Evolutionary conservation across 2,797 vertebrate species (phyloP).

Genomic region (Scyliorhinus canicula): DNA sequence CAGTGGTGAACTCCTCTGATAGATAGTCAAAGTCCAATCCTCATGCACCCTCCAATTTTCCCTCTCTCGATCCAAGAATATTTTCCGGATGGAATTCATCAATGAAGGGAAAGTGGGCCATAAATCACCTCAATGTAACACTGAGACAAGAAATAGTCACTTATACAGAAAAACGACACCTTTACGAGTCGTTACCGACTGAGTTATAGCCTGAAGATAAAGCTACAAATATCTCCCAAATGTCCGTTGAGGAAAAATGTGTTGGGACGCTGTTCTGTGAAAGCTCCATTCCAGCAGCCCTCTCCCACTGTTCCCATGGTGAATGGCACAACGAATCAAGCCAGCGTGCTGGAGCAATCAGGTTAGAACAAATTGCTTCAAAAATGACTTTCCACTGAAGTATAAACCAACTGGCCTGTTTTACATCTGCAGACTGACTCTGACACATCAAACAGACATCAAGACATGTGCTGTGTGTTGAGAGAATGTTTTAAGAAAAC

Average conservation of each 20-base stretch:
- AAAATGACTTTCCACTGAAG: neutral
- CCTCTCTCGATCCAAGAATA: neutral
- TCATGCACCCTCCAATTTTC: neutral
- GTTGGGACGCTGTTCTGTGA: neutral
- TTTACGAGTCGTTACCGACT: neutral
- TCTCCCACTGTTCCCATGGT: neutral
- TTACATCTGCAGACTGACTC: neutral
- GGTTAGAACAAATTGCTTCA: conserved; percentile 6
- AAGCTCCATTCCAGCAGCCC: neutral
- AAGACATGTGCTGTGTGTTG: neutral
- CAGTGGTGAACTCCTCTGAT: neutral
- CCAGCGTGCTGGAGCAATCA: neutral
- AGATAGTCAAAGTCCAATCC: neutral
- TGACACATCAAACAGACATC: neutral
- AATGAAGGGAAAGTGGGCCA: neutral
- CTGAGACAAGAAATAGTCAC: neutral
- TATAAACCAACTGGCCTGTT: neutral
- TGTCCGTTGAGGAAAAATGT: neutral
- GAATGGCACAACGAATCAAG: neutral
- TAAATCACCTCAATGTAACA: no score
- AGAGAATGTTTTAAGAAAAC: neutral
- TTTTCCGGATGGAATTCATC: neutral
- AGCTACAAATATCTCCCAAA: neutral
- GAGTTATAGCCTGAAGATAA: neutral
- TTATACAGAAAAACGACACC: neutral